Evolutionary conservation across 2,797 vertebrate genomes (phyloP), one percentile per base, ranked within the genome.

Genomic region (Enteromius radiatus): DNA sequence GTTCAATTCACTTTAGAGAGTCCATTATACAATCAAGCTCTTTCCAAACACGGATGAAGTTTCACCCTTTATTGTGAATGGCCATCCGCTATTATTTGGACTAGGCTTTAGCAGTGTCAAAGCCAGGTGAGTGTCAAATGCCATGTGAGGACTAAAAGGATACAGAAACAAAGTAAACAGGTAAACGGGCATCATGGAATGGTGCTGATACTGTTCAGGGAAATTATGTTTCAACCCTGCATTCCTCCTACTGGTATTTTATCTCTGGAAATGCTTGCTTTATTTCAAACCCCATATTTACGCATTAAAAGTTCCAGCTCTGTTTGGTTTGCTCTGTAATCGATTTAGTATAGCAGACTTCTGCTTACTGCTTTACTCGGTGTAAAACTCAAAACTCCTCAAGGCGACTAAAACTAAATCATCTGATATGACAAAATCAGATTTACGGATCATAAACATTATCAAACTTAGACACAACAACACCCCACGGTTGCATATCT

Each of bases 21-120:
- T 56, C 43, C 52, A 69, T 69, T 76, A 76, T 41, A 45, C 26
- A 76, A 56, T 59, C 26, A 69, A 67, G 71, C 36, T 23, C 59
- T 56, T 76, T 82, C 38, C 23, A 76, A 76, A 76, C 63, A 83
- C 21, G 7, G 75, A 70, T 77, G 15, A 49, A 36, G 74, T 70
- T 83, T 68, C 63, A 70, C 3, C 28, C 43, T 69, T 76, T 82
- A 61, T 76, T 76, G 19, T 77, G 68, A 47, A 49, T 61, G 49
- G 64, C 52, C 26, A 63, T 12, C 63, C 9, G 15, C 38, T 69
- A 47, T 61, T 69, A 76, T 82, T 76, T 56, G 73, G 19, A 82
- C 1, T 54, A 41, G 80, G 61, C 70, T 82, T 82, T 64, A 67
- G 8, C 36, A 31, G 45, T 84, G 61, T 75, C 61, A 36, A 82